Percentiles rank a stretch among this genome's conserved stretches.
Conservation (phyloP, 2,888 invertebrate genomes). For the Capitulum mitella region DNA sequence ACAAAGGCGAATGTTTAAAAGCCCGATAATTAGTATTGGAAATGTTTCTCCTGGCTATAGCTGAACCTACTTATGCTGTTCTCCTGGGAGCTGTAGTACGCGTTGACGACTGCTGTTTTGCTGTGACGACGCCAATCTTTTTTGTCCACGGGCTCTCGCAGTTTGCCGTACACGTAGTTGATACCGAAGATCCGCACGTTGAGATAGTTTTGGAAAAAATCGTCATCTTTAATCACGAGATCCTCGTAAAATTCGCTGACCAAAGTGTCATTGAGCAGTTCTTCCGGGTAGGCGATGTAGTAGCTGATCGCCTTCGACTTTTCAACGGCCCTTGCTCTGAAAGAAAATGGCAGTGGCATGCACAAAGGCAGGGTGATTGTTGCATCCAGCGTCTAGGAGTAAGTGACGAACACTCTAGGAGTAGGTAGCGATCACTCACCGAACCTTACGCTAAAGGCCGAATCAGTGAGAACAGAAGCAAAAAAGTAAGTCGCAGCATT, state of each 20-base stretch:
- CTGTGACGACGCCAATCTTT: conserved; percentile 80
- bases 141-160: conserved; percentile 71
- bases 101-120: conserved; percentile 74
- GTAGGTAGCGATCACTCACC: too few relatives aligned
- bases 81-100: conserved; percentile 75
- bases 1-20: too few relatives aligned
- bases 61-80: conserved; percentile 83
- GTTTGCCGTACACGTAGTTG: conserved; percentile 65
- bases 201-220: conserved; percentile 66
- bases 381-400: too few relatives aligned
- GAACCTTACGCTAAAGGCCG: too few relatives aligned
- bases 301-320: conserved; percentile 76
- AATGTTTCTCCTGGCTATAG: too few relatives aligned
- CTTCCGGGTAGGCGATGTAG: conserved; percentile 88
- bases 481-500: too few relatives aligned
- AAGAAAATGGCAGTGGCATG: neutral
- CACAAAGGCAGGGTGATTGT: too few relatives aligned
- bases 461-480: too few relatives aligned
- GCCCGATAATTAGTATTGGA: neutral
- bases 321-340: conserved; percentile 58
- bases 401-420: too few relatives aligned
- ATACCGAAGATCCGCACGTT: conserved; percentile 72
- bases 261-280: conserved; percentile 71
- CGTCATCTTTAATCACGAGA: conserved; percentile 60
- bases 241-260: conserved; percentile 69